Conservation (phyloP, 2,113 vertebrate species). For the Oncorhynchus kisutch region DNA sequence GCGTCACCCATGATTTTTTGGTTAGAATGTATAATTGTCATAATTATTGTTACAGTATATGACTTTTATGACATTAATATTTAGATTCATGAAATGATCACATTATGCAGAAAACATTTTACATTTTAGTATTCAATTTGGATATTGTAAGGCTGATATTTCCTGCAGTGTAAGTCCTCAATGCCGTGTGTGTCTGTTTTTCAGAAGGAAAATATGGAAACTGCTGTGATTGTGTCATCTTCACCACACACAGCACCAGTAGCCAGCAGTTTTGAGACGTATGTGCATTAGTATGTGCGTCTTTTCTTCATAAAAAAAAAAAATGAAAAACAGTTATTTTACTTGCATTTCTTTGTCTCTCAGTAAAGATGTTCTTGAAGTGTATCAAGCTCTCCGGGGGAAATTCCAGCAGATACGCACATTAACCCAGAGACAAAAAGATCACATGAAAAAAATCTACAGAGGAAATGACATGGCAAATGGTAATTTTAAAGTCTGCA, state of each 20-base stretch:
- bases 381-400: conserved; percentile 88
- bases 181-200: conserved; percentile 38
- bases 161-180: background rate
- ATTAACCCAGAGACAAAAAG: conserved; percentile 88
- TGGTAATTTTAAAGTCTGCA: conserved; percentile 76
- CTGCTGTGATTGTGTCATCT: conserved; percentile 24
- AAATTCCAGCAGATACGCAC: conserved; percentile 87
- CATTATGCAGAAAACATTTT: background rate
- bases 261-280: conserved; percentile 63
- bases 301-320: background rate
- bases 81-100: background rate
- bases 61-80: too few relatives aligned
- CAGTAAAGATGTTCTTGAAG: conserved; percentile 83
- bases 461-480: conserved; percentile 79
- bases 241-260: conserved; percentile 43
- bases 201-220: conserved; percentile 57
- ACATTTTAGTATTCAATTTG: background rate
- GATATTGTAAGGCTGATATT: background rate
- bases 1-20: background rate
- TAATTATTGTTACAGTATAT: background rate
- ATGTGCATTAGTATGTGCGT: conserved; percentile 24
- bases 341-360: conserved; percentile 55
- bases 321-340: conserved; percentile 1
- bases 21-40: background rate
- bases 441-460: conserved; percentile 87